Evolutionary conservation across 2,113 vertebrate genomes (phyloP).

Genomic region (Phrynosoma blainvillii): DNA sequence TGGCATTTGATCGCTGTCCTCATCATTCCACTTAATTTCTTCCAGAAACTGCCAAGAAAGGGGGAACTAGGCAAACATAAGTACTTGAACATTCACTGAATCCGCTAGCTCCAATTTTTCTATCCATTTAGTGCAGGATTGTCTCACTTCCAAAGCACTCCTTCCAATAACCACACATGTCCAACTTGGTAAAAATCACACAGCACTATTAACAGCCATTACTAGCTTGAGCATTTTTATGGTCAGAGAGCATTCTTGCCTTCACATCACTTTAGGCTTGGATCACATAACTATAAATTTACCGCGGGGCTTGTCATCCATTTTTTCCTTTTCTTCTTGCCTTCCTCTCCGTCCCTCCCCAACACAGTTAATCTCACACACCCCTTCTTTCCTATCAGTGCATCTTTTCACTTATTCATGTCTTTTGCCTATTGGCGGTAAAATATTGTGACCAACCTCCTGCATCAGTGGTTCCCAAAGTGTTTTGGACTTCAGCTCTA

Average conservation of each 20-base stretch:
- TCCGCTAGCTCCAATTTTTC: neutral
- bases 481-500: no score
- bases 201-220: constrained; percentile 78
- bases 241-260: constrained; percentile 80
- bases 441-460: no score
- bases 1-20: constrained; percentile 16
- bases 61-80: accelerated
- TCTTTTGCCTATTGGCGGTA: constrained; percentile 35
- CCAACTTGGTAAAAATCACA: constrained; percentile 54
- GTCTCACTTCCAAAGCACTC: constrained; percentile 54
- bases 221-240: constrained; percentile 77
- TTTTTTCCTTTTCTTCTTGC: constrained; percentile 61
- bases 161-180: constrained; percentile 25
- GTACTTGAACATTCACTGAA: accelerated
- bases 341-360: constrained; percentile 53
- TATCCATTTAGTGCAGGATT: constrained; percentile 45
- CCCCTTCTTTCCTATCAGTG: constrained; percentile 53
- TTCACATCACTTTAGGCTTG: constrained; percentile 47
- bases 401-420: constrained; percentile 73
- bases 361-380: constrained; percentile 13
- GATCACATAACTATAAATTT: constrained; percentile 69
- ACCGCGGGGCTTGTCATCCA: constrained; percentile 48
- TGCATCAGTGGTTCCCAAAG: no score
- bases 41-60: accelerated
- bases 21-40: neutral